phyloP scores from a whole-genome alignment of 2,797 vertebrate species.

The Microhierax caerulescens region DNA sequence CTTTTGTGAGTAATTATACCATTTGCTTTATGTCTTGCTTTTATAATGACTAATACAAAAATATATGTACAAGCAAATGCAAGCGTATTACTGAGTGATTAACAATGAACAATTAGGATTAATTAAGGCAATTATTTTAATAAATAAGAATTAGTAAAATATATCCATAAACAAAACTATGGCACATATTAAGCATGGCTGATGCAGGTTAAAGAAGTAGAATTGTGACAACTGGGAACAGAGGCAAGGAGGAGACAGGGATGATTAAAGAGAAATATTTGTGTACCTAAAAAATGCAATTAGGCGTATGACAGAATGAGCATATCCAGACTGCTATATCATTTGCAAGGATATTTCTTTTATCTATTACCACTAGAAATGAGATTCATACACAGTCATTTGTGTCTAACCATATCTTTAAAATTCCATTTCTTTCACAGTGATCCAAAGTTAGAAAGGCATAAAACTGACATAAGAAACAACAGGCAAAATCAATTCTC shows the following conservation, averaged over 20 bases:
- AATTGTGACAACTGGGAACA: not conserved
- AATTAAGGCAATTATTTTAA: constrained; percentile 79
- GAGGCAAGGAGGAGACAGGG: not conserved
- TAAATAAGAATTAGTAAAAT: constrained; percentile 74
- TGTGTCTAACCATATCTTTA: not conserved
- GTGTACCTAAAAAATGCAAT: constrained; percentile 31
- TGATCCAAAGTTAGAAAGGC: not conserved
- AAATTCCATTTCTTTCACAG: not conserved
- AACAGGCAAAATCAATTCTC: not conserved
- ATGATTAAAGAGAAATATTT: constrained; percentile 54
- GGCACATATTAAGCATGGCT: constrained; percentile 29
- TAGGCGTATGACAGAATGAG: not conserved
- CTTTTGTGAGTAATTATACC: constrained; percentile 78
- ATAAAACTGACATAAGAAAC: not conserved
- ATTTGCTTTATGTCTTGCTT: constrained; percentile 74
- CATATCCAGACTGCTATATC: not conserved
- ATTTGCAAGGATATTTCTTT: not conserved
- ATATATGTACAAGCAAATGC: constrained; percentile 72
- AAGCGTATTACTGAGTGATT: constrained; percentile 68
- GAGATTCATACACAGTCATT: not conserved
- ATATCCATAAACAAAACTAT: constrained; percentile 66
- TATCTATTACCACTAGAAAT: not conserved
- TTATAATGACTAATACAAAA: constrained; percentile 75
- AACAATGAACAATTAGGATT: constrained; percentile 76
- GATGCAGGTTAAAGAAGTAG: not conserved